A percentile compares a stretch with the other conserved stretches of the same genome.
phyloP scores from a whole-genome alignment of 2,888 invertebrate species.

The Leptodirus hochenwartii region DNA sequence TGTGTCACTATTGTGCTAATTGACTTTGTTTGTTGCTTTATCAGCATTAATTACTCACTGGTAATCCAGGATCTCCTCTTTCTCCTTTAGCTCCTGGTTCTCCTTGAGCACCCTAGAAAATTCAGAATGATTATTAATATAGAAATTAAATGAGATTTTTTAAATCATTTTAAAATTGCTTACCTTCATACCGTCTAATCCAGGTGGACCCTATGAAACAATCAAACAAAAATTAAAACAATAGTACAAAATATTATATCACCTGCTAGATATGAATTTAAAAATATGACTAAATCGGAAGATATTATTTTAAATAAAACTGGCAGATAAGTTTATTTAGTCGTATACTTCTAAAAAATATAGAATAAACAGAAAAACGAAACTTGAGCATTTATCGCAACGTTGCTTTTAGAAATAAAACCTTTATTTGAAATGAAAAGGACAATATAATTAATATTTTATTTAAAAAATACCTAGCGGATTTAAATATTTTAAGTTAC shows the following conservation, averaged over 20 bases:
- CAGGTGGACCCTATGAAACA: slow-evolving; percentile 70
- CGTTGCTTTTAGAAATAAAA: no score
- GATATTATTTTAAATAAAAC: no score
- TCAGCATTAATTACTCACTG: slow-evolving; percentile 43
- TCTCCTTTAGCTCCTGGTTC: slow-evolving; percentile 85
- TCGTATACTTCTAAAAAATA: no score
- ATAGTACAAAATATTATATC: slow-evolving; percentile 7
- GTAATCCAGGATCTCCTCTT: slow-evolving; percentile 81
- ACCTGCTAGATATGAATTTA: no score
- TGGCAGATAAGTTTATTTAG: no score
- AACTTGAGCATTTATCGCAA: no score
- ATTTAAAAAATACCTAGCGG: no score
- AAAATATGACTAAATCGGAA: no score
- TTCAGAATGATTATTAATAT: slow-evolving; percentile 3
- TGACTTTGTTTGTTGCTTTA: not conserved
- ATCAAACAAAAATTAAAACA: slow-evolving; percentile 18
- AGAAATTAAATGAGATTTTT: slow-evolving; percentile 5
- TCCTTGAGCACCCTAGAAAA: slow-evolving; percentile 70
- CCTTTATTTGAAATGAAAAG: no score
- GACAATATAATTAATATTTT: no score
- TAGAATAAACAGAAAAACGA: no score
- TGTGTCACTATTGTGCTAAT: not conserved
- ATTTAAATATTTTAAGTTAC: no score
- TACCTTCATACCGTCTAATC: slow-evolving; percentile 93
- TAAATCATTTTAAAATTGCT: slow-evolving; percentile 22